Evolutionary conservation across 2,888 invertebrate genomes (phyloP).

Genomic region (Drosophila mulleri): DNA sequence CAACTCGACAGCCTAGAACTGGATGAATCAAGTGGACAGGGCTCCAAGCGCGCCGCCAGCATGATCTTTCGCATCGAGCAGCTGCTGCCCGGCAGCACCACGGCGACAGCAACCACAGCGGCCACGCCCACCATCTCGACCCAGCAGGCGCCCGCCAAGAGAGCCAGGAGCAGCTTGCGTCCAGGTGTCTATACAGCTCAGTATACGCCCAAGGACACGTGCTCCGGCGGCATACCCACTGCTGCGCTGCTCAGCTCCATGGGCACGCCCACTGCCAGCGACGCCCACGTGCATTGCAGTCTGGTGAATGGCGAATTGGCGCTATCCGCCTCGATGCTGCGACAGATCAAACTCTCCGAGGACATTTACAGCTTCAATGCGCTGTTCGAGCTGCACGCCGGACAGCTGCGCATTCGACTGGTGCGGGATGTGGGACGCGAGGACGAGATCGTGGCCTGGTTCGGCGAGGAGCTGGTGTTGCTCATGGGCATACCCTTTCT

Average conservation of each 20-base stretch:
- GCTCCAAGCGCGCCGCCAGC: constrained; percentile 71
- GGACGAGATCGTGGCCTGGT: constrained; percentile 93
- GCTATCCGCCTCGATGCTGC: constrained; percentile 75
- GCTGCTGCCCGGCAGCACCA: constrained; percentile 36
- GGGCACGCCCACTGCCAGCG: constrained; percentile 50
- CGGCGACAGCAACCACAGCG: constrained; percentile 7
- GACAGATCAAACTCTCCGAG: constrained; percentile 86
- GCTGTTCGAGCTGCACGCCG: constrained; percentile 79
- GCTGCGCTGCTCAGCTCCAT: constrained; percentile 66
- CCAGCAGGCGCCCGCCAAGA: constrained; percentile 33
- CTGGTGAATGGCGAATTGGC: constrained; percentile 63
- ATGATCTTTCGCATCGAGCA: constrained; percentile 60
- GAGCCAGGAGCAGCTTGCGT: constrained; percentile 43
- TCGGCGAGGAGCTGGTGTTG: constrained; percentile 90
- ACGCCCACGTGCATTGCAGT: constrained; percentile 59
- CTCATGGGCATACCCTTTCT: constrained; percentile 92
- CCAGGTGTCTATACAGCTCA: constrained; percentile 80
- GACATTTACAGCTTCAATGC: constrained; percentile 87
- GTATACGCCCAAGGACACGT: constrained; percentile 79
- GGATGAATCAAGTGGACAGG: constrained; percentile 40
- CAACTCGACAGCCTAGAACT: constrained; percentile 71
- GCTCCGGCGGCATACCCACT: constrained; percentile 69
- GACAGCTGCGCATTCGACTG: constrained; percentile 83
- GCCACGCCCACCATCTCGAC: constrained; percentile 29
- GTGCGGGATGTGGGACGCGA: constrained; percentile 86